phyloP scores from a whole-genome alignment of 2,797 vertebrate genomes.

The Linurgus olivaceus region DNA sequence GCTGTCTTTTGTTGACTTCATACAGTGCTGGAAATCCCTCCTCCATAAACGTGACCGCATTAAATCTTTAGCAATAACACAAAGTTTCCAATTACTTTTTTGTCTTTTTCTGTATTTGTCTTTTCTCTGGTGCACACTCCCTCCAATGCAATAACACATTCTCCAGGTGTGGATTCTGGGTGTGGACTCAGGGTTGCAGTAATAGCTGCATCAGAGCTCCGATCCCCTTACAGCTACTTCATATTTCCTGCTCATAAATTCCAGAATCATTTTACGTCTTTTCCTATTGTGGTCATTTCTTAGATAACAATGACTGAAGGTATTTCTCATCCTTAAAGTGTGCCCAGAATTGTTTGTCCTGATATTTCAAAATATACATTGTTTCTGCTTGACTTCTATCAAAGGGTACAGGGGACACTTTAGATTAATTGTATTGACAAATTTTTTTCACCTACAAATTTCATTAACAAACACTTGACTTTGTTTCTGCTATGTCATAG shows the following conservation, averaged over 20 bases:
- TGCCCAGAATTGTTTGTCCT: neutral
- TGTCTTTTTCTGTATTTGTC: neutral
- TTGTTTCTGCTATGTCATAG: fast-evolving
- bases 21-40: neutral
- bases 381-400: neutral
- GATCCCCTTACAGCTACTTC: neutral
- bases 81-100: neutral
- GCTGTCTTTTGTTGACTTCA: neutral
- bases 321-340: neutral
- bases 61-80: neutral
- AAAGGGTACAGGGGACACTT: neutral
- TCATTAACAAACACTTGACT: neutral
- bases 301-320: neutral
- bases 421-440: neutral
- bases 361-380: neutral
- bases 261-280: neutral
- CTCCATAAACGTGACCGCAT: neutral
- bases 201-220: neutral
- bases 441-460: neutral
- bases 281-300: neutral
- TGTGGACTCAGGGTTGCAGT: neutral
- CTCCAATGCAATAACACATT: neutral
- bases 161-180: neutral
- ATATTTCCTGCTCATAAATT: neutral
- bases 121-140: fast-evolving